These are phyloP conservation scores for Balaeniceps rex DNA, from an alignment of 2,113 vertebrate genomes.

Conservation along the genomic window DNA sequence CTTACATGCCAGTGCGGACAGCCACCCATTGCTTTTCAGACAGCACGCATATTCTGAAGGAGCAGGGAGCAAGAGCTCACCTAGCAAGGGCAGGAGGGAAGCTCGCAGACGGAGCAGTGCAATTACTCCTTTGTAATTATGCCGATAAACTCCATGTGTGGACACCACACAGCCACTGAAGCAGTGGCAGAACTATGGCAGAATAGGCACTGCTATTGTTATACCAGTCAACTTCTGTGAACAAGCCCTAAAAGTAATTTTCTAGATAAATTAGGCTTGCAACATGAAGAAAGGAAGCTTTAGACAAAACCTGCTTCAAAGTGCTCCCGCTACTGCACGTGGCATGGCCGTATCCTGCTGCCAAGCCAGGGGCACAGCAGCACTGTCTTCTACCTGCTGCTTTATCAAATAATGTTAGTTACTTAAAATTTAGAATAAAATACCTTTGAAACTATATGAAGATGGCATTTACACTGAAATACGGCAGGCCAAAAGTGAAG, in stretches of 20 bases:
- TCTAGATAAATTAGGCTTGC: background rate
- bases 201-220: background rate
- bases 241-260: background rate
- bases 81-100: background rate
- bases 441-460: background rate
- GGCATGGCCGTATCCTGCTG: background rate
- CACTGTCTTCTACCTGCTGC: background rate
- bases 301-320: background rate
- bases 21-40: background rate
- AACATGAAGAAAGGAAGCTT: background rate
- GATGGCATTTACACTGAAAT: background rate
- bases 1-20: background rate
- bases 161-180: background rate
- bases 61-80: background rate
- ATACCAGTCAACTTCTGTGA: background rate
- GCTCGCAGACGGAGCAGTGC: rapidly evolving
- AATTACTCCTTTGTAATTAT: background rate
- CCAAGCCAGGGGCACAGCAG: background rate
- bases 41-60: background rate
- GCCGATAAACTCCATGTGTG: rapidly evolving
- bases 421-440: background rate
- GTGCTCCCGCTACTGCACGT: background rate
- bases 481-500: background rate
- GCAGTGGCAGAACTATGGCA: background rate
- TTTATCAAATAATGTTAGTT: background rate